Conservation (phyloP, 2,888 invertebrate genomes). For the Ichneumon xanthorius region DNA sequence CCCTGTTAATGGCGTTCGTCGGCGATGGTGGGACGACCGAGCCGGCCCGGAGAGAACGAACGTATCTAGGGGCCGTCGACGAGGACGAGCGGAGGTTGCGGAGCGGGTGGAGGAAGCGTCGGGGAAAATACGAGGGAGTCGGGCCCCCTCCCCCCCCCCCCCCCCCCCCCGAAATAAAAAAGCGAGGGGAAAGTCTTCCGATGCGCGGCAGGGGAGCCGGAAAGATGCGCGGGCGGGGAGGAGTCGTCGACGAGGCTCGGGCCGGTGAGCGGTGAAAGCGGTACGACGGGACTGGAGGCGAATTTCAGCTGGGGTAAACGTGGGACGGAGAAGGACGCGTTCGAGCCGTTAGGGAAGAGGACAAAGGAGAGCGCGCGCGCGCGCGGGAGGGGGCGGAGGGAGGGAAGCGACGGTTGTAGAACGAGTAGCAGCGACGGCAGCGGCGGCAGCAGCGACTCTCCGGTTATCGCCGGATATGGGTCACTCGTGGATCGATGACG, state of each 20-base stretch:
- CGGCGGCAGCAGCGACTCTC: constrained; percentile 57
- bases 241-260: background rate
- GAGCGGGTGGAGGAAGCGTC: too few species aligned
- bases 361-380: too few species aligned
- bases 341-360: background rate
- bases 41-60: too few species aligned
- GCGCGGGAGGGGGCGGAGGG: constrained; percentile 12
- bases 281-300: background rate
- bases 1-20: too few species aligned
- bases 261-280: background rate
- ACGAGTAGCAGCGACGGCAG: constrained; percentile 46
- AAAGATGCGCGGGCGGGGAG: constrained; percentile 1
- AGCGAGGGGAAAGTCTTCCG: background rate
- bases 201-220: background rate
- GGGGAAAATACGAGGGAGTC: too few species aligned
- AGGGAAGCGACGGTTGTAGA: constrained; percentile 29
- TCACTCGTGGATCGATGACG: constrained; percentile 84
- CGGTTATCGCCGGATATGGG: constrained; percentile 81
- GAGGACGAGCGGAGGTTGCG: too few species aligned
- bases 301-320: constrained; percentile 11
- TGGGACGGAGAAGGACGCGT: constrained; percentile 26
- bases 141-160: too few species aligned
- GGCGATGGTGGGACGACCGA: too few species aligned
- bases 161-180: too few species aligned
- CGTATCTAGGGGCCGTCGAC: too few species aligned